Conservation (phyloP, 2,888 invertebrate species). For the Spodoptera exigua region DNA sequence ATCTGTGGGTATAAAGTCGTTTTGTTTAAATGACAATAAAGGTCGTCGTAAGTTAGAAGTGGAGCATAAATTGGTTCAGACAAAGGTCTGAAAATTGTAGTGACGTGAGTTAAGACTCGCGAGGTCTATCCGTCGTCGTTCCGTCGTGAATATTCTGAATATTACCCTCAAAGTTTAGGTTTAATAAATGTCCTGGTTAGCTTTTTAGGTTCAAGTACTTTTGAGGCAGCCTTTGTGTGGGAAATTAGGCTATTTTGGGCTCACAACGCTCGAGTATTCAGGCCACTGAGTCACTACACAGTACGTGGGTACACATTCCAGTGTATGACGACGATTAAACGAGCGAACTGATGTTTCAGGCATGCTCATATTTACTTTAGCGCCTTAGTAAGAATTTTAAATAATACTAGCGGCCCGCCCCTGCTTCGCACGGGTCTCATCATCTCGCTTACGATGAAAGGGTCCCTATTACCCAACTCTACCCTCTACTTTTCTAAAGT, state of each 20-base stretch:
- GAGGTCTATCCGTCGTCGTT: conserved; percentile 2
- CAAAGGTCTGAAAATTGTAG: conserved; percentile 29
- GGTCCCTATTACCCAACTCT: no score
- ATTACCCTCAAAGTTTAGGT: not conserved
- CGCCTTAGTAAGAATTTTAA: not conserved
- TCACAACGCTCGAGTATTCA: conserved; percentile 27
- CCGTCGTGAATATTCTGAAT: conserved; percentile 22
- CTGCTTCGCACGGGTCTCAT: no score
- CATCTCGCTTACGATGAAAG: no score
- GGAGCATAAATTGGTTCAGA: conserved; percentile 34
- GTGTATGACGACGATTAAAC: not conserved
- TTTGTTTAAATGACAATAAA: not conserved
- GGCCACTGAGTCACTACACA: conserved; percentile 21
- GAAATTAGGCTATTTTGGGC: conserved; percentile 22
- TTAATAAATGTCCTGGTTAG: conserved; percentile 18
- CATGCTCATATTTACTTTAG: conserved; percentile 4
- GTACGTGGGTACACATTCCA: conserved; percentile 18
- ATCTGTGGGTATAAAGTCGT: not conserved
- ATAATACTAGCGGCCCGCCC: no score
- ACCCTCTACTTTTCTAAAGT: no score
- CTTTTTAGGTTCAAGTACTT: conserved; percentile 4
- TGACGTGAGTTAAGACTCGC: conserved; percentile 16
- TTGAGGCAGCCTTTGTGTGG: conserved; percentile 12
- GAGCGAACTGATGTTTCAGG: conserved; percentile 7
- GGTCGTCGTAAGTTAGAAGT: conserved; percentile 11